Conservation (phyloP, 2,113 vertebrate species). For the Nothocercus nigrocapillus region DNA sequence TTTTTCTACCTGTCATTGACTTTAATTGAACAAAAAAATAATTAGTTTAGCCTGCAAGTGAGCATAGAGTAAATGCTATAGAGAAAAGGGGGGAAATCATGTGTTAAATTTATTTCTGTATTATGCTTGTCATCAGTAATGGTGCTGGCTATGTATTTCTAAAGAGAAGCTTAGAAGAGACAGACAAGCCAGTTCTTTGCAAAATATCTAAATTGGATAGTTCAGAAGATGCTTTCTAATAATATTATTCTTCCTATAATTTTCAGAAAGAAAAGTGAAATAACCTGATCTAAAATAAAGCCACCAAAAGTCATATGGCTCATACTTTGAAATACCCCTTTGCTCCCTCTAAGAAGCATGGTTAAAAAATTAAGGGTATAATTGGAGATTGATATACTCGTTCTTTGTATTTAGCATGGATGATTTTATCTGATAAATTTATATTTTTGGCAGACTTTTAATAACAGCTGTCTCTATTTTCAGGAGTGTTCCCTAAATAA, state of each 20-base stretch:
- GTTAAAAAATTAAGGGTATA: neutral
- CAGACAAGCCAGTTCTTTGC: neutral
- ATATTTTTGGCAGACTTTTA: neutral
- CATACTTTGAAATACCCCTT: neutral
- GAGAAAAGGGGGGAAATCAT: slow-evolving; percentile 34
- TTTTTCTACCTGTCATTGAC: neutral
- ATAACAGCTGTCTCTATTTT: too few species aligned
- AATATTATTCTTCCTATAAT: neutral
- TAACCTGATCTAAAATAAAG: neutral
- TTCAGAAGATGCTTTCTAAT: neutral
- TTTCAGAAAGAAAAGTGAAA: neutral
- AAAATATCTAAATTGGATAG: neutral
- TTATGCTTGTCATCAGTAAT: neutral
- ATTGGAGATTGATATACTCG: neutral
- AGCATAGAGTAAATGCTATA: neutral
- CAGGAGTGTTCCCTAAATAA: neutral
- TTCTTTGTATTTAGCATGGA: neutral
- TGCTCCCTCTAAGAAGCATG: neutral
- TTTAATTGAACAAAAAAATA: neutral
- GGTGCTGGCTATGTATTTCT: neutral
- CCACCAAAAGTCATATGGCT: neutral
- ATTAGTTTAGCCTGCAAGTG: slow-evolving; percentile 34
- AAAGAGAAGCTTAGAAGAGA: neutral
- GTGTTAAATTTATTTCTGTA: neutral
- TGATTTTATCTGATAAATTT: neutral